Percentiles rank a stretch among this genome's conserved stretches.
phyloP scores from a whole-genome alignment of 2,797 vertebrate species.

The Clangula hyemalis region DNA sequence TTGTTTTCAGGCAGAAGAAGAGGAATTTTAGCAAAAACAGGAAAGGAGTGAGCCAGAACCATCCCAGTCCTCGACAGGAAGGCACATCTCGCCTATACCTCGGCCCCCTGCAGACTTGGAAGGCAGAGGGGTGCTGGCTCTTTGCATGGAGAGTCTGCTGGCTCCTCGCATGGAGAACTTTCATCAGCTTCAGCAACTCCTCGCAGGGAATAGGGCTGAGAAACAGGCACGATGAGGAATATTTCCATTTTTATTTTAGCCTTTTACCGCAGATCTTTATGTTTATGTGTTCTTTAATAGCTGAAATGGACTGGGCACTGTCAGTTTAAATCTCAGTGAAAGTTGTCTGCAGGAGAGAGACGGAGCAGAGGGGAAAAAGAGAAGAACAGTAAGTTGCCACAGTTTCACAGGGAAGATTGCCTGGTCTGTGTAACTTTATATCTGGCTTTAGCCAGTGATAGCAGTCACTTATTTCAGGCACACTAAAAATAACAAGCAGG shows the following conservation, averaged over 20 bases:
- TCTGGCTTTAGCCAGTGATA: background rate
- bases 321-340: background rate
- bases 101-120: constrained; percentile 13
- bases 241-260: background rate
- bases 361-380: background rate
- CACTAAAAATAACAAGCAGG: constrained; percentile 23
- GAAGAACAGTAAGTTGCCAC: background rate
- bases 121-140: constrained; percentile 2
- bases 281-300: background rate
- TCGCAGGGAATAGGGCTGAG: background rate
- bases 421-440: background rate
- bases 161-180: background rate
- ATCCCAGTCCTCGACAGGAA: background rate
- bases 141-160: background rate
- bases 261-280: background rate
- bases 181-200: background rate
- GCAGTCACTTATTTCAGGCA: background rate
- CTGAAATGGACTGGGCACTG: background rate
- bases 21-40: background rate
- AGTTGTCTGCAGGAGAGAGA: background rate
- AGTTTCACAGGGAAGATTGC: background rate
- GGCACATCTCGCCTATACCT: background rate
- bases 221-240: background rate
- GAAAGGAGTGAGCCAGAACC: background rate
- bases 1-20: background rate